Percentiles rank a stretch among this genome's conserved stretches.
Conservation (phyloP, 2,113 vertebrate species). For the Sturnus vulgaris region DNA sequence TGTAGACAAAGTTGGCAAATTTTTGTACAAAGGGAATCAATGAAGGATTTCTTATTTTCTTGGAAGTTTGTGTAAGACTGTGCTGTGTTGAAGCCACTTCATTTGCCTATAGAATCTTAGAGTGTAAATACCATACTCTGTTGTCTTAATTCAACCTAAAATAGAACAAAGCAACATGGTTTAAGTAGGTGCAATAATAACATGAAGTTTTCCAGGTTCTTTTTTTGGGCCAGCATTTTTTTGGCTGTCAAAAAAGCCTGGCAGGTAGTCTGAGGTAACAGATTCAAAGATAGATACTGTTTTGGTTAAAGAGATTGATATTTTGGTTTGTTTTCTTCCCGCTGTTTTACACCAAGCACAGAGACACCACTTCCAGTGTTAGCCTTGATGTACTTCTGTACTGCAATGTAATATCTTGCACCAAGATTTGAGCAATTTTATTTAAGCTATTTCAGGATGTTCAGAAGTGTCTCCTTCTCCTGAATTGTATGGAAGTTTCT, state of each 20-base stretch:
- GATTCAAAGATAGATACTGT: not conserved
- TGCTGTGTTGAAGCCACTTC: slow-evolving; percentile 39
- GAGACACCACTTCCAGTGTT: slow-evolving; percentile 2
- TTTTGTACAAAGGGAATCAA: slow-evolving; percentile 70
- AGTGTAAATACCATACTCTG: slow-evolving; percentile 66
- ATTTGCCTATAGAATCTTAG: slow-evolving; percentile 3
- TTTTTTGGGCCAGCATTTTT: not conserved
- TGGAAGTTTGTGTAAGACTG: slow-evolving; percentile 39
- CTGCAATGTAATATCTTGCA: not conserved
- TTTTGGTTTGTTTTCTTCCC: not conserved
- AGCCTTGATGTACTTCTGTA: not conserved
- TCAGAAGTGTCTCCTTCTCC: not conserved
- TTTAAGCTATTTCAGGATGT: not conserved
- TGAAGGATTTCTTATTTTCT: slow-evolving; percentile 68
- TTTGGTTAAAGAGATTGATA: not conserved
- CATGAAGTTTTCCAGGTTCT: not conserved
- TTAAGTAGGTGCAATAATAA: slow-evolving; percentile 25
- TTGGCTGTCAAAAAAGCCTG: not conserved
- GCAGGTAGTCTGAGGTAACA: not conserved
- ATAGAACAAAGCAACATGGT: not conserved
- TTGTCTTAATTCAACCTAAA: slow-evolving; percentile 54
- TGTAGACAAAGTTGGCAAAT: slow-evolving; percentile 70
- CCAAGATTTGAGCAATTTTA: not conserved
- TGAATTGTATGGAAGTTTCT: not conserved
- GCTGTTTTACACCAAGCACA: not conserved